Evolutionary conservation across 2,888 invertebrate genomes (phyloP), one percentile per base, ranked within the genome.

Genomic region (Monopis laevigella): DNA sequence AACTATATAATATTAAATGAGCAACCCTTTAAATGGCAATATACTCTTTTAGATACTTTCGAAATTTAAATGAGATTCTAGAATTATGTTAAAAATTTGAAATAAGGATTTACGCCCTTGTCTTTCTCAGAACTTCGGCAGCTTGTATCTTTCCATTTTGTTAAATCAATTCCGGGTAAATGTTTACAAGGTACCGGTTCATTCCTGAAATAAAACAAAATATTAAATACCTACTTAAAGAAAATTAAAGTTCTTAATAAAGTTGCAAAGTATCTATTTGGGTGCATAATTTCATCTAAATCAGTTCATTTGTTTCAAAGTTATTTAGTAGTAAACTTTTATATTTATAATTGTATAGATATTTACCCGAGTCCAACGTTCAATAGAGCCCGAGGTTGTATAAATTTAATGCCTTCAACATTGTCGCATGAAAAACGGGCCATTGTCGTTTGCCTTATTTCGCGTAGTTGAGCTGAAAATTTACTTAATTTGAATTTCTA

Each of bases 381-480:
- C 43, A 59, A 48, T 44, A 74, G 65, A 3, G 71, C 72, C 19
- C 56, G 57, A 3, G 65, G 67, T 44, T 73, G 73, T 43, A 75
- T 62, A 46, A 54, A 61, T 48, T 65, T 62, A 46, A 74, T 62
- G n/a, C 62, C 71, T 10, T 66, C 66, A 2, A 63, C 69, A 47
- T 74, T 74, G 53, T 72, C 65, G 27, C 70, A 70, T 2, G 61
- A 62, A 2, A 74, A 45, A 5, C 65, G 58, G n/a, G 73, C 71
- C 54, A 72, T 65, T 47, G 58, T 72, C 8, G 66, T 62, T 52
- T 62, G 65, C 47, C 68, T 59, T 40, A 72, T 61, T 50, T 44
- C 43, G 11, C 17, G 12, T 46, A 70, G 51, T 56, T 70, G 70
- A 48, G 45, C 71, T 70, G 59, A 29, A 40, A 40, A 8, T n/a